phyloP scores from a whole-genome alignment of 2,888 invertebrate genomes.

The Hirtodrosophila duncani region DNA sequence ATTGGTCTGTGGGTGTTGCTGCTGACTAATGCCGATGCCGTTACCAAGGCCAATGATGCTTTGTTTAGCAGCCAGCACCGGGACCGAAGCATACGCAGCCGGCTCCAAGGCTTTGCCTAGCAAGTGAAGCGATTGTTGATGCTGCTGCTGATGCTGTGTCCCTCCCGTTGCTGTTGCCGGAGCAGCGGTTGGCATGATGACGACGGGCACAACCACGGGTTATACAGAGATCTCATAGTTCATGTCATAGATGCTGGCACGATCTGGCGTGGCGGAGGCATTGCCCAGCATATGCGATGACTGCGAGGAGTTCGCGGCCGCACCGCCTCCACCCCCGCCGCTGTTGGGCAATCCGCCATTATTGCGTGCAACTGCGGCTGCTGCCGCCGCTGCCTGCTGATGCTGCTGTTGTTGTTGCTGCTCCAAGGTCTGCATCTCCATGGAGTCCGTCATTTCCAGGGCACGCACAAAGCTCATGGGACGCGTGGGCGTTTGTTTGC shows the following conservation, averaged over 20 bases:
- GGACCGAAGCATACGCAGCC: constrained; percentile 73
- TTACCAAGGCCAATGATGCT: constrained; percentile 21
- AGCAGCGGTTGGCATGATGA: constrained; percentile 68
- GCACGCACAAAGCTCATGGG: constrained; percentile 94
- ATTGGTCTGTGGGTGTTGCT: no score
- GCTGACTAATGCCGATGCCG: constrained; percentile 38
- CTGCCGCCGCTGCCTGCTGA: constrained; percentile 20
- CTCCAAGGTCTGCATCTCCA: constrained; percentile 84
- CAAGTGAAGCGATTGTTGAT: constrained; percentile 25
- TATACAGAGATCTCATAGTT: constrained; percentile 97
- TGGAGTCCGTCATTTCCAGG: constrained; percentile 91
- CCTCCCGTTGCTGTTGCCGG: constrained; percentile 3
- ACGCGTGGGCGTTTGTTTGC: constrained; percentile 81
- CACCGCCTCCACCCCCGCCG: constrained; percentile 2
- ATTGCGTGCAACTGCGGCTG: constrained; percentile 60
- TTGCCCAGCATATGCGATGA: constrained; percentile 18
- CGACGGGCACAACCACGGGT: constrained; percentile 79
- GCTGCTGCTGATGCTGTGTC: constrained; percentile 4
- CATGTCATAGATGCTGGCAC: constrained; percentile 94
- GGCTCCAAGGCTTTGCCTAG: constrained; percentile 42
- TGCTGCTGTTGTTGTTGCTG: constrained; percentile 75
- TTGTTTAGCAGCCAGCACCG: constrained; percentile 55
- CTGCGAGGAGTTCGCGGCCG: no score
- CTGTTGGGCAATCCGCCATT: constrained; percentile 59
- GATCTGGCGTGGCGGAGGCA: constrained; percentile 85